These are phyloP conservation scores for Hermetia illucens DNA, from an alignment of 1,140 invertebrate genomes.

Conservation along the genomic window DNA sequence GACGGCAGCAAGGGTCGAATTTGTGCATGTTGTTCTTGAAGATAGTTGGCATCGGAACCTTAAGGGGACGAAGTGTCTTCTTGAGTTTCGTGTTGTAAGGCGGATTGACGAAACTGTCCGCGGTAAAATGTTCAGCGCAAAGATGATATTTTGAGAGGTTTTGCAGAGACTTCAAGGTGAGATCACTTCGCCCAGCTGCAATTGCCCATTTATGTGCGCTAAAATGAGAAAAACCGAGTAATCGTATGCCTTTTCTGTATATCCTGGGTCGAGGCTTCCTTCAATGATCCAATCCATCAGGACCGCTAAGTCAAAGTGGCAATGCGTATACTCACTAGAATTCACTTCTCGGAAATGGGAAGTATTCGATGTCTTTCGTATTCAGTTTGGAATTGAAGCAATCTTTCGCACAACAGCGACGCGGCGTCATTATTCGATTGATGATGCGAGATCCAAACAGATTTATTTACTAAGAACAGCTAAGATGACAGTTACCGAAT, in stretches of 20 bases:
- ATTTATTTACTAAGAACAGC: too few relatives aligned
- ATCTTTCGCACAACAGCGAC: slow-evolving; percentile 1
- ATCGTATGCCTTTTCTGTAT: neutral
- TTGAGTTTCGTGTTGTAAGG: neutral
- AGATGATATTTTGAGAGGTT: neutral
- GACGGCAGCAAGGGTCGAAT: too few relatives aligned
- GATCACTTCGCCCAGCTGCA: slow-evolving; percentile 1
- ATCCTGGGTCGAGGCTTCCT: neutral
- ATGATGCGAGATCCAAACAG: too few relatives aligned
- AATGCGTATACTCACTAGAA: slow-evolving; percentile 3
- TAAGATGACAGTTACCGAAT: too few relatives aligned
- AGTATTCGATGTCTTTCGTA: neutral
- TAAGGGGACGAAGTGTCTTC: neutral
- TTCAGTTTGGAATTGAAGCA: slow-evolving; percentile 2
- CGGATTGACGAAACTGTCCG: slow-evolving; percentile 2
- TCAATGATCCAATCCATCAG: too few relatives aligned
- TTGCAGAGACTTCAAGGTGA: neutral
- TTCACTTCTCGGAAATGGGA: neutral
- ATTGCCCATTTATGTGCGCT: slow-evolving; percentile 1
- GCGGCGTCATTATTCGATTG: neutral
- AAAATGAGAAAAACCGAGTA: neutral
- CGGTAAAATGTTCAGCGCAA: slow-evolving; percentile 3
- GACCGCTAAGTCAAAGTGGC: too few relatives aligned
- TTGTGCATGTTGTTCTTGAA: slow-evolving; percentile 1
- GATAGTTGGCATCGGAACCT: slow-evolving; percentile 1